Evolutionary conservation across 2,113 vertebrate species (phyloP).

Genomic region (Vireo altiloquus): DNA sequence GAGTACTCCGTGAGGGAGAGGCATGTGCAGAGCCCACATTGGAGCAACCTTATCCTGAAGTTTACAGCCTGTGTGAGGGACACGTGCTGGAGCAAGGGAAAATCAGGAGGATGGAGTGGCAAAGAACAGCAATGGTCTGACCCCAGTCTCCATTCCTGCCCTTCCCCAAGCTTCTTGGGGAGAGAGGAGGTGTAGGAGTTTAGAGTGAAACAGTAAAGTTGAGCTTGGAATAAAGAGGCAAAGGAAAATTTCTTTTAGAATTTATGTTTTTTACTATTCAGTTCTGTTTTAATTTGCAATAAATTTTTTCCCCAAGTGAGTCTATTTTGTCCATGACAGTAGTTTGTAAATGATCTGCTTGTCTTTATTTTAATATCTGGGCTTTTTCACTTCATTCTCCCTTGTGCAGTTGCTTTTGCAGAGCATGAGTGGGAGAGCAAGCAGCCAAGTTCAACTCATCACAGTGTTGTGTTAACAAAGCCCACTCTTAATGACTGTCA

Average conservation of each 20-base stretch:
- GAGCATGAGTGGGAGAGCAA: fast-evolving
- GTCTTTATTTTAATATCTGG: neutral
- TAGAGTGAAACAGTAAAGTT: neutral
- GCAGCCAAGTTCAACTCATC: neutral
- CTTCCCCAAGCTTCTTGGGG: fast-evolving
- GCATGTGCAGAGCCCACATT: fast-evolving
- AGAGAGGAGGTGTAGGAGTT: neutral
- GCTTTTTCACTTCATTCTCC: neutral
- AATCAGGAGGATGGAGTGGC: neutral
- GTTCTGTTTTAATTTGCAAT: neutral
- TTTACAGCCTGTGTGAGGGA: neutral
- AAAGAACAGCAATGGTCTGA: neutral
- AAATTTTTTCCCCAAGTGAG: neutral
- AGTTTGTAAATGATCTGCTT: neutral
- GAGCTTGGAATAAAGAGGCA: neutral
- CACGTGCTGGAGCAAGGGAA: neutral
- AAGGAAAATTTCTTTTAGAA: neutral
- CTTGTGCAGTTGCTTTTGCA: neutral
- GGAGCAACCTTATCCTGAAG: neutral
- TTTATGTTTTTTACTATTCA: neutral
- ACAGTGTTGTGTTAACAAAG: neutral
- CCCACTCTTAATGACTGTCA: neutral
- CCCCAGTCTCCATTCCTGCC: neutral
- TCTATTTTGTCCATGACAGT: neutral
- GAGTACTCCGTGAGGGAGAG: neutral